Evolutionary conservation across 2,113 vertebrate species (phyloP).

Genomic region (Suncus etruscus): DNA sequence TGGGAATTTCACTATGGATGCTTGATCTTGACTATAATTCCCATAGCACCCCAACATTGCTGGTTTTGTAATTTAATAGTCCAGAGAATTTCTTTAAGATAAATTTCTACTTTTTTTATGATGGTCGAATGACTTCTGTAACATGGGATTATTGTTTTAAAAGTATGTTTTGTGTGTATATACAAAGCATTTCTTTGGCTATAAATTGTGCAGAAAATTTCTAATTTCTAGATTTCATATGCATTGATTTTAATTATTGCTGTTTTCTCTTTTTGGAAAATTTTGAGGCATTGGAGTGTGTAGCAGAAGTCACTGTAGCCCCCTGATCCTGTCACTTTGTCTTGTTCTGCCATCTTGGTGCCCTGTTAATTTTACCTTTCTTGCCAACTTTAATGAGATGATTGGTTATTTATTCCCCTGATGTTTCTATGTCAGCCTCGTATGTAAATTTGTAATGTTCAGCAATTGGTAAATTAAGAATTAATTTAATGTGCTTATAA

Average conservation of each 20-base stretch:
- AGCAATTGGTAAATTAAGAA: slow-evolving; percentile 49
- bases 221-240: slow-evolving; percentile 40
- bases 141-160: neutral
- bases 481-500: slow-evolving; percentile 53
- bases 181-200: slow-evolving; percentile 18
- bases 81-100: slow-evolving; percentile 55
- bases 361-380: slow-evolving; percentile 35
- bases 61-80: slow-evolving; percentile 60
- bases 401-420: slow-evolving; percentile 29
- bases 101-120: slow-evolving; percentile 32
- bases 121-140: slow-evolving; percentile 20
- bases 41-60: slow-evolving; percentile 9
- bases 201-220: slow-evolving; percentile 36
- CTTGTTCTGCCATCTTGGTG: slow-evolving; percentile 10
- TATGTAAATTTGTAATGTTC: slow-evolving; percentile 36
- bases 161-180: slow-evolving; percentile 23
- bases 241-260: slow-evolving; percentile 40
- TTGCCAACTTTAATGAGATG: slow-evolving; percentile 24
- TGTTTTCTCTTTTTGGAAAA: slow-evolving; percentile 45
- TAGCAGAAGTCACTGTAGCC: neutral
- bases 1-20: slow-evolving; percentile 28
- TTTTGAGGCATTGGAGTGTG: neutral
- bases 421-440: slow-evolving; percentile 28
- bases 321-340: slow-evolving; percentile 10
- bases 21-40: slow-evolving; percentile 47